phyloP scores from a whole-genome alignment of 2,797 vertebrate genomes.

The Parotocinclus haroldoi region DNA sequence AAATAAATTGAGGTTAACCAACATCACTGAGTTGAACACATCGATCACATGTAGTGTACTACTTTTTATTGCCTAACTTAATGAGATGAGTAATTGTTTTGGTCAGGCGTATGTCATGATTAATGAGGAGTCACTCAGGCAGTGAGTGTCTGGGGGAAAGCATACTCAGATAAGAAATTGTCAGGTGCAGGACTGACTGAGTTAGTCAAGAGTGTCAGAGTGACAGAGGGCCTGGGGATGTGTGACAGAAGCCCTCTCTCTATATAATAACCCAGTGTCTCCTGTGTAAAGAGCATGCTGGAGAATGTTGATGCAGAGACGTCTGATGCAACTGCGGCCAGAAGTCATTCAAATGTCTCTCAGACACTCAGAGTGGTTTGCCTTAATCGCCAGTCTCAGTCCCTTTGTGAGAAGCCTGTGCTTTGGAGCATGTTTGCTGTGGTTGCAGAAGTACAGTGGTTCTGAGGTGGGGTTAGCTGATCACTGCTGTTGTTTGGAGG shows the following conservation, averaged over 20 bases:
- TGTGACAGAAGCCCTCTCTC: conserved; percentile 16
- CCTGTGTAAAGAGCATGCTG: conserved; percentile 12
- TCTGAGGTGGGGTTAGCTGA: not conserved
- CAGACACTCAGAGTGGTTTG: not conserved
- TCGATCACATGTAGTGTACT: conserved; percentile 62
- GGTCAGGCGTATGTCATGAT: conserved; percentile 66
- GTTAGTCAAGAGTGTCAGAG: conserved; percentile 54
- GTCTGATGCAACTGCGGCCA: conserved; percentile 8
- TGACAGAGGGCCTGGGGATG: conserved; percentile 43
- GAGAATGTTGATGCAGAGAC: conserved; percentile 10
- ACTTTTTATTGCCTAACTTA: conserved; percentile 61
- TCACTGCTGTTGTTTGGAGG: not conserved
- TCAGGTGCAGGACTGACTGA: conserved; percentile 45
- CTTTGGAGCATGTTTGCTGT: not conserved
- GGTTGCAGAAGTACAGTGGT: not conserved
- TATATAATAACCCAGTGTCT: conserved; percentile 16
- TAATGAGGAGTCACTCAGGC: conserved; percentile 70
- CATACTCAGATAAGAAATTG: conserved; percentile 62
- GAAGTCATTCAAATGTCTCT: not conserved
- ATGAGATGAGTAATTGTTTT: conserved; percentile 78
- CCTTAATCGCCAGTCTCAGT: not conserved
- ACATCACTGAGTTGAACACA: conserved; percentile 68
- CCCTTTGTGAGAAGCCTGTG: not conserved
- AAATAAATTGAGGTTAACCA: conserved; percentile 73
- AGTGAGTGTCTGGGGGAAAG: conserved; percentile 59